Percentiles rank a stretch among this genome's conserved stretches.
These are phyloP conservation scores for Athalia cordata DNA, from an alignment of 2,888 invertebrate species.

Conservation along the genomic window DNA sequence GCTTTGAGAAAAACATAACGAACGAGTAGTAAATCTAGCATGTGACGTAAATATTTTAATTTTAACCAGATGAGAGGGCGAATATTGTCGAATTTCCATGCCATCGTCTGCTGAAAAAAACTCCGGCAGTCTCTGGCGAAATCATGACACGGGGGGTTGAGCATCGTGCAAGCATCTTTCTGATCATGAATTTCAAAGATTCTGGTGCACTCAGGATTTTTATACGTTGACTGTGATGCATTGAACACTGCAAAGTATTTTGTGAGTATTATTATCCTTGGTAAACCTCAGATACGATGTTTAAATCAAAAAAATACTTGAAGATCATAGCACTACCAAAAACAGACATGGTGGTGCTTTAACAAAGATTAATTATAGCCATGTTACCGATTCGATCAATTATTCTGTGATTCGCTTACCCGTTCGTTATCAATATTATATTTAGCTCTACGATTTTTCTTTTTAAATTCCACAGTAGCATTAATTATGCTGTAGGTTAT, in stretches of 20 bases:
- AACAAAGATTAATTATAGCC: constrained; percentile 9
- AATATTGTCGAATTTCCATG: constrained; percentile 63
- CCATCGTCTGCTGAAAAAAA: constrained; percentile 43
- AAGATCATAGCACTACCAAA: constrained; percentile 27
- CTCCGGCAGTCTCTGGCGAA: constrained; percentile 53
- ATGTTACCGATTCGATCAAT: not conserved
- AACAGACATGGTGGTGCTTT: constrained; percentile 36
- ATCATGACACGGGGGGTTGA: constrained; percentile 46
- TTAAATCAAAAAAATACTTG: constrained; percentile 16
- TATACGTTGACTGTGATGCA: constrained; percentile 39
- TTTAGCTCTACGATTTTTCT: not conserved
- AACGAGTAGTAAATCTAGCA: not conserved
- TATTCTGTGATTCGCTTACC: not conserved
- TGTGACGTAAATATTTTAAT: constrained; percentile 22
- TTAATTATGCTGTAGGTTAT: not conserved
- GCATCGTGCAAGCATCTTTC: constrained; percentile 37
- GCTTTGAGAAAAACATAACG: not conserved
- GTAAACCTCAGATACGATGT: not conserved
- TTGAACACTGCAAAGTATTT: not conserved
- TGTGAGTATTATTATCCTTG: constrained; percentile 23
- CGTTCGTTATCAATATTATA: not conserved
- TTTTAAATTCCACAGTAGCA: not conserved
- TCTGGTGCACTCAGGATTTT: constrained; percentile 18
- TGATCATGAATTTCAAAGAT: constrained; percentile 39
- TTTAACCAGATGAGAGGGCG: constrained; percentile 68